Base-by-base conservation (phyloP, 2,113 vertebrate genomes). In the Telmatochromis sp. region DNA sequence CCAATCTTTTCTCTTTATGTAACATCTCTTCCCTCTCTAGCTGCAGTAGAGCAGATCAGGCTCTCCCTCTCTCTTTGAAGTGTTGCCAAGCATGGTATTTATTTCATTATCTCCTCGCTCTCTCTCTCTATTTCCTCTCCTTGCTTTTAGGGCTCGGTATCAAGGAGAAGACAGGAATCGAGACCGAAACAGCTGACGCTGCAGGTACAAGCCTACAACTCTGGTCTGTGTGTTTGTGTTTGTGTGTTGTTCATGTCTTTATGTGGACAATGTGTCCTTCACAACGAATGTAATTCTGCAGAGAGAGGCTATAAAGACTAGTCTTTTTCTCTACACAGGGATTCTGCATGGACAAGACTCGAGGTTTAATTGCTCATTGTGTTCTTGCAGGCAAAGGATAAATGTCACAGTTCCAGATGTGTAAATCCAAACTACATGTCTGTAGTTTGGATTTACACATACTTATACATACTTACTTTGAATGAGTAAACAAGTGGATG, bases 81-180 rank as follows among this genome's bases (percentile, higher is more conserved):
- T 87, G 75, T 89, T 94, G 91, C 95, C 95, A 95, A 87, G 87
- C 92, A 89, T 83, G 86, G 88, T 93, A 92, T 95, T 95, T 94
- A 94, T 96, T 94, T 94, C 90, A 96, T 94, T 94, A 93, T 94
- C 92, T 94, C 85, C 87, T 75, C 84, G 79, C 89, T 81, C 84
- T 81, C 87, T 91, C 89, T 81, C 83, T 93, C 92, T 92, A 86
- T 93, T 94, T 93, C 94, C 92, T 90, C 80, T 75, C 47, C 89
- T 89, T 90, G 90, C 91, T 91, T 93, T 94, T 86, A 87, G 54
- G 80, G 84, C 91, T 93, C 31, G 7, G 86, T 83, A 93, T 95
- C 87, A 90, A 90, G 90, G 86, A 86, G 84, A 73, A 88, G 90
- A 87, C 86, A 85, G 87, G 86, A 84, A 85, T 37, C 3, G 15